Percentiles rank a stretch among this genome's conserved stretches.
phyloP scores from a whole-genome alignment of 64 coral and sea anemone species.

The Platygyra sinensis region DNA sequence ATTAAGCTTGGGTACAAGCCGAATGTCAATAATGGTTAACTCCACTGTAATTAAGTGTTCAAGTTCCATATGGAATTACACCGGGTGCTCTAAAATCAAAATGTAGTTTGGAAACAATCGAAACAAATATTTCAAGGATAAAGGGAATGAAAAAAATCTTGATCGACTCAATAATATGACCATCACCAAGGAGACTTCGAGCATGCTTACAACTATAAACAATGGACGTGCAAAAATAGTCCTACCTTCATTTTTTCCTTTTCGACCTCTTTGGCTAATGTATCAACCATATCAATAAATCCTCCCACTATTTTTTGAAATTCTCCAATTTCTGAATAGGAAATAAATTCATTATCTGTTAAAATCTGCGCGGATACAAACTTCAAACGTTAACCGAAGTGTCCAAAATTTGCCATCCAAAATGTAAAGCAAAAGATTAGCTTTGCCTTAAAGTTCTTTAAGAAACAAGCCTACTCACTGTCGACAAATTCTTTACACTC shows the following conservation, averaged over 20 bases:
- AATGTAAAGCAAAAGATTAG: not conserved
- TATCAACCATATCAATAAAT: slow-evolving; percentile 98
- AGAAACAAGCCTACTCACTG: slow-evolving; percentile 57
- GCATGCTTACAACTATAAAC: not conserved
- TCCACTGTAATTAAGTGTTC: too few relatives aligned
- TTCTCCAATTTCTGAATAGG: slow-evolving; percentile 85
- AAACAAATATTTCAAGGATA: not conserved
- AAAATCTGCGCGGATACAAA: not conserved
- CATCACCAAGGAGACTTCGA: slow-evolving; percentile 19
- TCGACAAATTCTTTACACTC: slow-evolving; percentile 99
- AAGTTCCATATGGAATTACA: too few relatives aligned
- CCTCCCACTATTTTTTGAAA: slow-evolving; percentile 98
- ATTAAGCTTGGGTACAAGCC: not conserved
- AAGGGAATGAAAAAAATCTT: not conserved
- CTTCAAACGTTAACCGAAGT: not conserved
- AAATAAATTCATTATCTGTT: not conserved
- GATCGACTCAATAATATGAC: not conserved
- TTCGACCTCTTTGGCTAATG: slow-evolving; percentile 95
- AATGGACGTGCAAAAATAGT: not conserved
- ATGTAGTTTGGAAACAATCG: not conserved
- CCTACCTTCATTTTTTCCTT: slow-evolving; percentile 99
- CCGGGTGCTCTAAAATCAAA: too few relatives aligned
- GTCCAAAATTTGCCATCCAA: not conserved
- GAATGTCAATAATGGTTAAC: not conserved
- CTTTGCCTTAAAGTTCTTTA: not conserved